These are phyloP conservation scores for Kryptolebias ocellatus DNA, from an alignment of 2,797 vertebrate genomes.

Conservation along the genomic window DNA sequence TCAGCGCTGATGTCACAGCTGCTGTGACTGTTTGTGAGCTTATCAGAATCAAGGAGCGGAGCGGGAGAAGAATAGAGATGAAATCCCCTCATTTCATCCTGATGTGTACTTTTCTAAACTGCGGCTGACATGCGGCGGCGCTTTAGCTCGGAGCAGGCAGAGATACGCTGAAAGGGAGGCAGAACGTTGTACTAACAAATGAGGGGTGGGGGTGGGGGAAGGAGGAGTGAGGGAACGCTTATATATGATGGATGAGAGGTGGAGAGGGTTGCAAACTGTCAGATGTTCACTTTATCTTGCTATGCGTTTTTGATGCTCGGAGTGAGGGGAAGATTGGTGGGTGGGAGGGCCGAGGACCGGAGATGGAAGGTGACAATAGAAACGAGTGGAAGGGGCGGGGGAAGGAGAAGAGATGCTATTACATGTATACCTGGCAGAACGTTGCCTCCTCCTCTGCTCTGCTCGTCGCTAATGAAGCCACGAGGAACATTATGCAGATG, in stretches of 20 bases:
- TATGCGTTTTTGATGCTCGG: constrained; percentile 56
- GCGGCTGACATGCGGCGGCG: constrained; percentile 48
- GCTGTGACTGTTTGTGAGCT: constrained; percentile 24
- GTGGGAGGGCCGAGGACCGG: constrained; percentile 22
- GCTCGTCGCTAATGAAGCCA: constrained; percentile 70
- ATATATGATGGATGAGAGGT: constrained; percentile 74
- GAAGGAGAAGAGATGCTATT: constrained; percentile 35
- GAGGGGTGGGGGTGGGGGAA: constrained; percentile 28
- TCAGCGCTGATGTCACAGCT: constrained; percentile 11
- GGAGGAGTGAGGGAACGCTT: constrained; percentile 50
- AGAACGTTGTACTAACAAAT: constrained; percentile 62
- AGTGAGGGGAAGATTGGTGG: constrained; percentile 45
- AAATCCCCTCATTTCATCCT: constrained; percentile 49
- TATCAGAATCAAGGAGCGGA: constrained; percentile 16
- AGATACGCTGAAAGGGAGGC: constrained; percentile 44
- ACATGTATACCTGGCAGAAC: constrained; percentile 52
- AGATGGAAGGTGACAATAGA: constrained; percentile 38
- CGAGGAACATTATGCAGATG: constrained; percentile 79
- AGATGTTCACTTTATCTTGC: constrained; percentile 70
- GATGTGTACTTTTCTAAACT: constrained; percentile 56
- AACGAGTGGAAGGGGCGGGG: not conserved
- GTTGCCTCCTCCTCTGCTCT: constrained; percentile 52
- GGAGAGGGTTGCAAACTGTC: constrained; percentile 68
- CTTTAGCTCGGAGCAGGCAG: constrained; percentile 47
- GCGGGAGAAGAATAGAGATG: constrained; percentile 14